phyloP scores from a whole-genome alignment of 2,113 vertebrate species.

The Hypanus sabinus region DNA sequence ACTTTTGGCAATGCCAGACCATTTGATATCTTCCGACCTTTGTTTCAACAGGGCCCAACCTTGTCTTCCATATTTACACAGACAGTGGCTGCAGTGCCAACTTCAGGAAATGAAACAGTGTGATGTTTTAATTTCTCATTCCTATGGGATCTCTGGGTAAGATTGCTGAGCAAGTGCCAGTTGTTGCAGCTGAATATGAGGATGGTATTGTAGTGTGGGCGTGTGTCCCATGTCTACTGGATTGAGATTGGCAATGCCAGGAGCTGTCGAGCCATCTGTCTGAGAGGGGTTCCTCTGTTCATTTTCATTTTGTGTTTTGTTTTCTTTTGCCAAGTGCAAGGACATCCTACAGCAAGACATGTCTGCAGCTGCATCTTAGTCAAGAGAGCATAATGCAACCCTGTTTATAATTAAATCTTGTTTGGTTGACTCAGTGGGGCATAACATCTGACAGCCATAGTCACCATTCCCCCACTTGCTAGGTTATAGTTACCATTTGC shows the following conservation, averaged over 20 bases:
- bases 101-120: slow-evolving; percentile 1
- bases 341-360: not conserved
- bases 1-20: not conserved
- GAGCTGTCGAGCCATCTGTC: not conserved
- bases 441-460: not conserved
- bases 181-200: slow-evolving; percentile 10
- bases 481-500: no score
- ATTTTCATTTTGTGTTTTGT: not conserved
- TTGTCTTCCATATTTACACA: not conserved
- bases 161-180: not conserved
- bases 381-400: not conserved
- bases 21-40: not conserved
- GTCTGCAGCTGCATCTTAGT: not conserved
- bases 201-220: not conserved
- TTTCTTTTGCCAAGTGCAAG: not conserved
- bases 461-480: no score
- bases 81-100: not conserved
- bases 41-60: not conserved
- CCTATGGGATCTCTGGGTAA: not conserved
- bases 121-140: slow-evolving; percentile 7
- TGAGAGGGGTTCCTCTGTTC: not conserved
- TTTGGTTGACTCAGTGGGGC: not conserved
- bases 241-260: not conserved
- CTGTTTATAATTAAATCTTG: not conserved
- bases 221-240: not conserved